phyloP scores from a whole-genome alignment of 2,797 vertebrate genomes.

The Australoheros facetus region DNA sequence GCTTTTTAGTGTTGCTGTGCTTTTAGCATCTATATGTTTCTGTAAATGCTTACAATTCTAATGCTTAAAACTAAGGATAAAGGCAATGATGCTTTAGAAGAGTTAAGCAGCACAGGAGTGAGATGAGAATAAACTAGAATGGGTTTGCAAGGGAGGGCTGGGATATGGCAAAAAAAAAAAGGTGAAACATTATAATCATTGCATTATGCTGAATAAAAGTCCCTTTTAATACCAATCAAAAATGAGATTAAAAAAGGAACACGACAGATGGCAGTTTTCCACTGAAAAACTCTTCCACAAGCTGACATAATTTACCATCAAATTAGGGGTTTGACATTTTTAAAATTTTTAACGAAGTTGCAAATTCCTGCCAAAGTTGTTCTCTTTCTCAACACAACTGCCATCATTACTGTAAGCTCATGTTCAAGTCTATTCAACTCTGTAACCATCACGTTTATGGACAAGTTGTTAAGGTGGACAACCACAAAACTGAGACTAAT shows the following conservation, averaged over 20 bases:
- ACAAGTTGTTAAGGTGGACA: neutral
- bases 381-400: neutral
- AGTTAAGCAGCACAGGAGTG: neutral
- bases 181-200: neutral
- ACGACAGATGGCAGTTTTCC: neutral
- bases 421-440: neutral
- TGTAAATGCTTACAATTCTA: neutral
- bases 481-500: neutral
- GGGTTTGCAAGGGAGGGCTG: neutral
- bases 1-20: neutral
- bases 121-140: neutral
- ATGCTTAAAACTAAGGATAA: neutral
- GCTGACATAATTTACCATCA: neutral
- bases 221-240: neutral
- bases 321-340: neutral
- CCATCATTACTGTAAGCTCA: neutral
- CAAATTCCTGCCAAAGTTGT: neutral
- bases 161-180: neutral
- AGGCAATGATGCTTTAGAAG: neutral
- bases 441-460: neutral
- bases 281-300: neutral
- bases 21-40: slow-evolving; percentile 6
- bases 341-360: neutral
- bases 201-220: neutral
- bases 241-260: neutral